These are phyloP conservation scores for Epicampocera succincta DNA, from an alignment of 2,888 invertebrate species.

Conservation along the genomic window DNA sequence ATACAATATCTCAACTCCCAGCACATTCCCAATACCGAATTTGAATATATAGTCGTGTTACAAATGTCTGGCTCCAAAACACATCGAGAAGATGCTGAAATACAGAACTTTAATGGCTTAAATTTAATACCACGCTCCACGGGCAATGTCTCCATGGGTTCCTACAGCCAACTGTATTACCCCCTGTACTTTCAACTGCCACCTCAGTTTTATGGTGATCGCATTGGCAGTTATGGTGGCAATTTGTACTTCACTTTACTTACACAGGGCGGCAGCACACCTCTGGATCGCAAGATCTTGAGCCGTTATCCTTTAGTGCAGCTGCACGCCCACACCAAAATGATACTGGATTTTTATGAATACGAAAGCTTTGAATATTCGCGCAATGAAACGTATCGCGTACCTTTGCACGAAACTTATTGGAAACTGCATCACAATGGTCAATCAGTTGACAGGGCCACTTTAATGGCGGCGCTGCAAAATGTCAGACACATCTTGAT, in stretches of 20 bases:
- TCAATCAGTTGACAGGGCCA: conserved; percentile 86
- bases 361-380: conserved; percentile 79
- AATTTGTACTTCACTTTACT: conserved; percentile 89
- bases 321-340: conserved; percentile 87
- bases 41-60: conserved; percentile 81
- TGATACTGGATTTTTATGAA: conserved; percentile 89
- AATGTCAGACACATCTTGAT: conserved; percentile 91
- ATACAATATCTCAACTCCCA: conserved; percentile 78
- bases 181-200: conserved; percentile 85
- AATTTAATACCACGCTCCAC: conserved; percentile 85
- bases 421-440: conserved; percentile 85
- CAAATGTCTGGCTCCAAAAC: conserved; percentile 79
- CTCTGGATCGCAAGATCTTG: conserved; percentile 83
- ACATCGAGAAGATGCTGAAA: conserved; percentile 81
- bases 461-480: conserved; percentile 96
- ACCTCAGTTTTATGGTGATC: conserved; percentile 91
- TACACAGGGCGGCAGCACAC: conserved; percentile 85
- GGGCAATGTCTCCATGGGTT: conserved; percentile 81
- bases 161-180: conserved; percentile 78
- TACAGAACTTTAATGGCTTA: conserved; percentile 84
- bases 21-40: conserved; percentile 77
- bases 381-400: conserved; percentile 83
- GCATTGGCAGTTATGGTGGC: conserved; percentile 95
- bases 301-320: conserved; percentile 90
- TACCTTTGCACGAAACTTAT: conserved; percentile 88